A percentile compares a stretch with the other conserved stretches of the same genome.
phyloP scores from a whole-genome alignment of 2,113 vertebrate species.

The Oxygymnocypris stewartii region DNA sequence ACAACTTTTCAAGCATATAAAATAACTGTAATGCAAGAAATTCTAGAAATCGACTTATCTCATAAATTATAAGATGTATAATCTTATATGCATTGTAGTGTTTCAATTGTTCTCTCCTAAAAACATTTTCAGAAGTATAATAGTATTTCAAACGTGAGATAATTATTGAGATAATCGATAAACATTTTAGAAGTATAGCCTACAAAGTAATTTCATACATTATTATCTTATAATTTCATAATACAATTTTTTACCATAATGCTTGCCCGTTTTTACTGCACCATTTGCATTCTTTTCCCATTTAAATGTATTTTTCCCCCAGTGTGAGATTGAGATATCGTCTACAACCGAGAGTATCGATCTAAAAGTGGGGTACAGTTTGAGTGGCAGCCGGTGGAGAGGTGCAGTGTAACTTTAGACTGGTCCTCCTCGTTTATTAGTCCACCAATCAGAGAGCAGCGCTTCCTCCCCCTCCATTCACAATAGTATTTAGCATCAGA shows the following conservation, averaged over 20 bases:
- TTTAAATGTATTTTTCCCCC: not conserved
- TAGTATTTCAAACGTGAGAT: not conserved
- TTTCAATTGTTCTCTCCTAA: not conserved
- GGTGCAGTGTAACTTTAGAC: slow-evolving; percentile 65
- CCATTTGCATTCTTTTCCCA: not conserved
- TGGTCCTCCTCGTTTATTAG: slow-evolving; percentile 71
- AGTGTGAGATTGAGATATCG: not conserved
- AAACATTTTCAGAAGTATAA: not conserved
- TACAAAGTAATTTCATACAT: not conserved
- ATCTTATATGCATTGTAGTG: not conserved
- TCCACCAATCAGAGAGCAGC: slow-evolving; percentile 76
- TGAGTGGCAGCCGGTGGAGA: slow-evolving; percentile 35
- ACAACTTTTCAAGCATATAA: not conserved
- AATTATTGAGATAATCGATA: not conserved
- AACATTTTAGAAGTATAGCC: not conserved
- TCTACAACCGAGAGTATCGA: not conserved
- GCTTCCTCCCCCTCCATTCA: slow-evolving; percentile 82
- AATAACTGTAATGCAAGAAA: not conserved
- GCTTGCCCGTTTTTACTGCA: not conserved
- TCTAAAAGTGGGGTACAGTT: not conserved
- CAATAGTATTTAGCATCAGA: slow-evolving; percentile 93
- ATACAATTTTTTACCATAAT: not conserved
- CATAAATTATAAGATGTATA: not conserved
- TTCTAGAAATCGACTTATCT: not conserved
- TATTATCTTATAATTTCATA: not conserved